A percentile compares a stretch with the other conserved stretches of the same genome.
Conservation (phyloP, 2,888 invertebrate species). For the Mythimna ferrago region DNA sequence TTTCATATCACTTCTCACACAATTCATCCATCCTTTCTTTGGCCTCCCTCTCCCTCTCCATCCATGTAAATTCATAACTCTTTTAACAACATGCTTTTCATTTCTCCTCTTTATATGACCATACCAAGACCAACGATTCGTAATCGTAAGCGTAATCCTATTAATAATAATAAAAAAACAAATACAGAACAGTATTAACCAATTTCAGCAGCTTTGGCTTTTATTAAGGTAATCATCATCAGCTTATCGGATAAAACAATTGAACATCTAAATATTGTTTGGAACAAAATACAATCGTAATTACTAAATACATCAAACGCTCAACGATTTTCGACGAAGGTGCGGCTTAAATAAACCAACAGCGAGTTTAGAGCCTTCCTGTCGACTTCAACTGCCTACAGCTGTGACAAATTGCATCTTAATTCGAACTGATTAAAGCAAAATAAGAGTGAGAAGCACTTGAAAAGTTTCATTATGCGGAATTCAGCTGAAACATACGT, state of each 20-base stretch:
- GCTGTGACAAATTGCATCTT: constrained; percentile 73
- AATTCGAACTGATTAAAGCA: constrained; percentile 81
- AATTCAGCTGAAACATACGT: constrained; percentile 79
- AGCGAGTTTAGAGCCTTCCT: constrained; percentile 20
- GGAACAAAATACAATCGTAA: constrained; percentile 28
- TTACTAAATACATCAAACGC: constrained; percentile 41
- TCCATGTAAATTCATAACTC: no score
- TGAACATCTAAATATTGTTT: constrained; percentile 34
- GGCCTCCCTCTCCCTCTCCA: no score
- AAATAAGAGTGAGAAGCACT: constrained; percentile 77
- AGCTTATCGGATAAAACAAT: constrained; percentile 2
- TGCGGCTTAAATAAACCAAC: constrained; percentile 45
- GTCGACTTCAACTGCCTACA: constrained; percentile 55
- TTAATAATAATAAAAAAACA: no score
- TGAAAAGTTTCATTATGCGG: constrained; percentile 82
- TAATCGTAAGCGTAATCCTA: no score
- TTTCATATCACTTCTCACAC: no score
- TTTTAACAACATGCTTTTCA: no score
- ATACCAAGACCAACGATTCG: no score
- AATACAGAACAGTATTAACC: neutral
- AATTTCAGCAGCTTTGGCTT: neutral
- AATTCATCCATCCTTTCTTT: no score
- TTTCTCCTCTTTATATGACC: no score
- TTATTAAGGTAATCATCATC: constrained; percentile 13
- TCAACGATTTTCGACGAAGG: constrained; percentile 22